Conservation (phyloP, 2,113 vertebrate genomes). For the Nothobranchius furzeri region DNA sequence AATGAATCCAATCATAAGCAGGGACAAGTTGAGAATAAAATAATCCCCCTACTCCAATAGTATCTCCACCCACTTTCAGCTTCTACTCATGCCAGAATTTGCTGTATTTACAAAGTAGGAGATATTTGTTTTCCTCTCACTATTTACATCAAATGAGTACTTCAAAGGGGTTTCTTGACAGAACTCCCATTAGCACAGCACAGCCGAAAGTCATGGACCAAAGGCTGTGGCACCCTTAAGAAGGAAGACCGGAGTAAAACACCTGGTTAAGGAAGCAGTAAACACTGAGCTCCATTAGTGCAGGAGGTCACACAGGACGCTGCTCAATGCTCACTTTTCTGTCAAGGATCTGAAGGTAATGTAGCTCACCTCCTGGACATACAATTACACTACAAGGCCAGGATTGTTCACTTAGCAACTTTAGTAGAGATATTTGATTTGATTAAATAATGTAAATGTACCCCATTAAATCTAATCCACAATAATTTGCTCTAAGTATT, state of each 20-base stretch:
- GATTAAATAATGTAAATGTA: too few species aligned
- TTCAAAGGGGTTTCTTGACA: constrained; percentile 25
- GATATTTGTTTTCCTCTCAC: neutral
- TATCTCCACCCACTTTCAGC: neutral
- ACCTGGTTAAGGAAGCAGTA: constrained; percentile 11
- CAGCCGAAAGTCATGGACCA: constrained; percentile 5
- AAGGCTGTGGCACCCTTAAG: neutral
- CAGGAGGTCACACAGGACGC: constrained; percentile 10
- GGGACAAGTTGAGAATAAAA: neutral
- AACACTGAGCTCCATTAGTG: neutral
- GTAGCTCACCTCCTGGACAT: too few species aligned
- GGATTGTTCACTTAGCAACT: too few species aligned
- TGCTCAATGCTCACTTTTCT: neutral
- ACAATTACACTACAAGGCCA: too few species aligned
- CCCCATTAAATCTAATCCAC: too few species aligned
- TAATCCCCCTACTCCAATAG: neutral
- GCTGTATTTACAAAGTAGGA: neutral
- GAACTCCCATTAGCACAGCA: constrained; percentile 12
- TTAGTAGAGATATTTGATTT: too few species aligned
- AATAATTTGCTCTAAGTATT: too few species aligned
- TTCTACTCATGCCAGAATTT: neutral
- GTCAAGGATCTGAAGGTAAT: constrained; percentile 9
- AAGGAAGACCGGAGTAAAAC: constrained; percentile 1
- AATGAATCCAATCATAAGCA: neutral
- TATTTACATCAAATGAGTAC: constrained; percentile 2